Conservation (phyloP, 1,140 invertebrate genomes). For the Olivierus martensii region DNA sequence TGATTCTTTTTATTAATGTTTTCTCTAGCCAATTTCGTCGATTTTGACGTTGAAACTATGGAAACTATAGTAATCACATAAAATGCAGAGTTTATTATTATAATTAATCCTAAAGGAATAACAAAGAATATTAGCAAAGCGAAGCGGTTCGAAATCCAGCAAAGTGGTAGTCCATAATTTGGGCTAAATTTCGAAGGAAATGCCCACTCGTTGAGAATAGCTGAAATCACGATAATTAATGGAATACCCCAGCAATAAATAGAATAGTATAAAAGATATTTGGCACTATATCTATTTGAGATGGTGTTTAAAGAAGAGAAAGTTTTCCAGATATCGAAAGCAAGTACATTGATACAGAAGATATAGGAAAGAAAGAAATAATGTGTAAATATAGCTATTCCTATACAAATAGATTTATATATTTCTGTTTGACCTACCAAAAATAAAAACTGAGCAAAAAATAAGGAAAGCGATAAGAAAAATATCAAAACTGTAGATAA, state of each 20-base stretch:
- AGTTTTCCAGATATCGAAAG: no score
- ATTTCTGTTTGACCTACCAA: no score
- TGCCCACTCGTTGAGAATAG: constrained; percentile 16
- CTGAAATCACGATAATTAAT: constrained; percentile 21
- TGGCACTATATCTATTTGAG: no score
- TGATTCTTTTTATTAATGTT: constrained; percentile 7
- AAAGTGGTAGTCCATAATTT: constrained; percentile 26
- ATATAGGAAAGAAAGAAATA: no score
- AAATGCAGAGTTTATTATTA: constrained; percentile 35
- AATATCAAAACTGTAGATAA: no score
- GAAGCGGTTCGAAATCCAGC: constrained; percentile 39
- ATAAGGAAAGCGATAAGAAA: no score
- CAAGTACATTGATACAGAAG: no score
- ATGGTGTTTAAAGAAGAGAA: no score
- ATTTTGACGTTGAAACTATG: constrained; percentile 9
- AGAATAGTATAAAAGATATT: constrained; percentile 22
- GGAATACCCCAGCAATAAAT: constrained; percentile 27
- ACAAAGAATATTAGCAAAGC: constrained; percentile 40
- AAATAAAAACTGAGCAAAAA: no score
- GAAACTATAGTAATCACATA: constrained; percentile 36
- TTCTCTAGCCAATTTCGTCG: constrained; percentile 13
- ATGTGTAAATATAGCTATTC: no score
- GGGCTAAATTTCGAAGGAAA: constrained; percentile 19
- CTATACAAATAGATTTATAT: no score
- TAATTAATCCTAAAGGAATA: constrained; percentile 34